Evolutionary conservation across 2,888 invertebrate species (phyloP), one percentile per base, ranked within the genome.

Genomic region (Agrotis puta): DNA sequence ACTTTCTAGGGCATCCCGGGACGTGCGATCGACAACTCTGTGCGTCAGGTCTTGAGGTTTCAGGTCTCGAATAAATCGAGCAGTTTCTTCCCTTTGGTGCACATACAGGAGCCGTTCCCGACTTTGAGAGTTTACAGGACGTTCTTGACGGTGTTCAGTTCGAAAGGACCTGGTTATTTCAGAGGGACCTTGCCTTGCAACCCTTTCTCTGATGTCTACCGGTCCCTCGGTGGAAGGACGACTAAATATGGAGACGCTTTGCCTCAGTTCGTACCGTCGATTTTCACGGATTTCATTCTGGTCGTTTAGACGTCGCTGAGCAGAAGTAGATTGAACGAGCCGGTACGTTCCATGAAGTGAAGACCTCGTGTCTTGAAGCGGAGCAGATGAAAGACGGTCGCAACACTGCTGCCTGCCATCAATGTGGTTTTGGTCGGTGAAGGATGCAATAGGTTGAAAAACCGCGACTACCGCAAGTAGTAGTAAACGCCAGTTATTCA

Each of bases 401-500:
- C 91, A 92, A 84, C 93, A 91, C 89, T 90, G 88, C 83, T 90
- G 87, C 89, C 92, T 91, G 89, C 95, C 95, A 95, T 96, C 91
- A 92, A 95, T 88, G 86, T 92, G 87, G 81, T 88, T 91, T 81
- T 87, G 87, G 66, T 94, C 93, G 67, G 89, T 88, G 84, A 89
- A 92, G 74, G 94, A 92, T 82, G 88, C 88, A 86, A 92, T 92
- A 76, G 94, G 93, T 81, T 94, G 92, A 77, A 94, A 88, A 76
- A 93, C 89, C 88, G 93, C 92, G 88, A 93, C 89, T 89, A 94
- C 90, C 89, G 93, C 92, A 89, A 95, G 89, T 80, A 96, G 89
- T 82, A 94, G 91, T 87, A 95, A 93, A 94, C 92, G 91, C 95
- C 95, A 94, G 92, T 93, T 93, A 95, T 95, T 91, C 96, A 96